phyloP scores from a whole-genome alignment of 2,888 invertebrate genomes.

The Gerris lacustris region DNA sequence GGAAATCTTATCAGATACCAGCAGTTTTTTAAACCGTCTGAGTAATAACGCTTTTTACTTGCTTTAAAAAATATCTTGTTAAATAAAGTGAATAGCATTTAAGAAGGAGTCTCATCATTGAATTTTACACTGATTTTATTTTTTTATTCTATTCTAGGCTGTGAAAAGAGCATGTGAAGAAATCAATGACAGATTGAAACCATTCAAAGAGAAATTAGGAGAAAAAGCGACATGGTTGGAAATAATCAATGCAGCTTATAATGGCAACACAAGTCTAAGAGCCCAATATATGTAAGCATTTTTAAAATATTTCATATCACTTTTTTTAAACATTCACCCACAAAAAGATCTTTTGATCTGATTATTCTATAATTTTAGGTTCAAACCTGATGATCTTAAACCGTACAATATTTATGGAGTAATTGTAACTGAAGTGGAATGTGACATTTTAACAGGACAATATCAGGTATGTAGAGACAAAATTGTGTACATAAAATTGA shows the following conservation, averaged over 20 bases:
- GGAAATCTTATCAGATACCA: too few relatives aligned
- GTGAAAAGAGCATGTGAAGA: conserved; percentile 52
- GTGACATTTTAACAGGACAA: conserved; percentile 68
- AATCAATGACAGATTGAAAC: conserved; percentile 45
- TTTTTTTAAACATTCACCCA: too few relatives aligned
- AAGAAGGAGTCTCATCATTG: not conserved
- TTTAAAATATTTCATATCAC: not conserved
- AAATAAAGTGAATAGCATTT: not conserved
- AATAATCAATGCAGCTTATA: conserved; percentile 43
- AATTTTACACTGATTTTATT: not conserved
- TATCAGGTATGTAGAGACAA: conserved; percentile 36
- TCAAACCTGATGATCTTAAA: not conserved
- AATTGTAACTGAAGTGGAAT: conserved; percentile 55
- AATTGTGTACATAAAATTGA: too few relatives aligned
- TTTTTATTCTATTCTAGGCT: conserved; percentile 36
- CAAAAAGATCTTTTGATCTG: too few relatives aligned
- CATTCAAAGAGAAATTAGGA: conserved; percentile 25
- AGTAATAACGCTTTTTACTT: too few relatives aligned
- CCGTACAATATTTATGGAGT: conserved; percentile 52
- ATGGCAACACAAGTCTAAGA: conserved; percentile 46
- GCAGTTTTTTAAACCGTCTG: too few relatives aligned
- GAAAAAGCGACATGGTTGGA: conserved; percentile 28
- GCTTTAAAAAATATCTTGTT: too few relatives aligned
- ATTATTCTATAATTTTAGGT: not conserved
- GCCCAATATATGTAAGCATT: conserved; percentile 45